Base-by-base conservation (phyloP, 1,140 invertebrate genomes). In the Tetraneura akinire region DNA sequence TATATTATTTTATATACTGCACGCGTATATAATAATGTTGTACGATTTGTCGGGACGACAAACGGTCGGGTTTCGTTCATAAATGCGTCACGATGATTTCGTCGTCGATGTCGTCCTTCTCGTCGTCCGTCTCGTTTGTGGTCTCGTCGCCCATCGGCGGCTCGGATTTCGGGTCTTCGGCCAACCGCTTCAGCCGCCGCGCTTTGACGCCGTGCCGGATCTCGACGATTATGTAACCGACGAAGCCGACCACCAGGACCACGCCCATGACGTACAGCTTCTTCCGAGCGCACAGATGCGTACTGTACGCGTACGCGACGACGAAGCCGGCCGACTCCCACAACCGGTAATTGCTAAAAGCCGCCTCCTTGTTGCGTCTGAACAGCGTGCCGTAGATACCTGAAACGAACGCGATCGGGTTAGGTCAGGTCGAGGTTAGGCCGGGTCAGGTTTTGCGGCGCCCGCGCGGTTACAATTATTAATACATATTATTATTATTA, bases 241-340 rank as follows among this genome's bases (percentile, higher is more conserved):
- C 84, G 82, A 94, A 91, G 16, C 95, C 94, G 51, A 92, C 86
- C 9, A 92, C 86, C 0, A 98, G 88, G 11, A 96, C 90, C 14
- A 89, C 89, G 84, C 97, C 88, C 86, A 97, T 89, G 4, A 97
- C 92, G 85, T 96, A 96, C 5, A 98, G 89, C 87, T 97, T 98
- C 89, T 93, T 92, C 10, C 92, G 87, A 21, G 95, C 93, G 86
- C 94, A 78, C 5, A 97, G 87, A 82, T 93, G 91, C 4, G 93
- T 95, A 80, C 92, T 94, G 86, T 95, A 93, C 0, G 93, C 91
- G 84, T 97, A 98, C 9, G 95, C 95, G 11, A 97, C 90, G 1
- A 97, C 94, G 83, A 97, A 96, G 0, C 97, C 97, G 26, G 93
- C 89, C 53, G 93, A 95, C 86, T 98, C 96, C 93, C 96, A 96